phyloP scores from a whole-genome alignment of 2,888 invertebrate genomes.

The Campopleginae sp. region DNA sequence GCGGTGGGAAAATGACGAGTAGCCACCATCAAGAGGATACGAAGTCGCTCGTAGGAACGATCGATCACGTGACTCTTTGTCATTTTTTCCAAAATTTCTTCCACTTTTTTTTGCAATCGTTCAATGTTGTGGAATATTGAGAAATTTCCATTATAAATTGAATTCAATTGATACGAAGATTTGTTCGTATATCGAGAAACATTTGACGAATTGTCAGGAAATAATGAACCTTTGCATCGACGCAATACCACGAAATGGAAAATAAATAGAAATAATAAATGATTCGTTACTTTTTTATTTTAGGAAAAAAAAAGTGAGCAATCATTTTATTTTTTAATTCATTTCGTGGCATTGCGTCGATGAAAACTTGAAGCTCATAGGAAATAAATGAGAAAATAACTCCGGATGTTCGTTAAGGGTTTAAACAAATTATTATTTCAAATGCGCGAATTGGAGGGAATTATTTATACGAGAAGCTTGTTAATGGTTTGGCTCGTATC shows the following conservation, averaged over 20 bases:
- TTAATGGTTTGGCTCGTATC: constrained; percentile 14
- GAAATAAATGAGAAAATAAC: not conserved
- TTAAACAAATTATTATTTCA: not conserved
- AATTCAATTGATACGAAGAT: not conserved
- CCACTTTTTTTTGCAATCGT: not conserved
- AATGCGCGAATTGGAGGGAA: constrained; percentile 1
- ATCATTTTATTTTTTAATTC: too few relatives aligned
- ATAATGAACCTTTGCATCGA: too few relatives aligned
- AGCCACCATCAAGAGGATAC: constrained; percentile 1
- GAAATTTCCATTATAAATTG: not conserved
- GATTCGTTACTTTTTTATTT: too few relatives aligned
- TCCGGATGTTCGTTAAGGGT: not conserved
- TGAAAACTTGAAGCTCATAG: too few relatives aligned
- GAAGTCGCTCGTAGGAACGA: not conserved
- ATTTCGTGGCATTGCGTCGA: too few relatives aligned
- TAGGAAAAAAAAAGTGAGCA: too few relatives aligned
- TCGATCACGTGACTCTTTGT: not conserved
- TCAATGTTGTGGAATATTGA: not conserved
- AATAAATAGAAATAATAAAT: too few relatives aligned
- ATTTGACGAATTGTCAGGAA: too few relatives aligned
- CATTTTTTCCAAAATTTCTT: not conserved
- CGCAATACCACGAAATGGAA: too few relatives aligned
- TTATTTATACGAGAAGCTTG: constrained; percentile 12
- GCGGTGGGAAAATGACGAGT: not conserved
- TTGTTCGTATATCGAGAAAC: not conserved